Conservation (phyloP, 1,140 invertebrate genomes). For the Polyergus mexicanus region DNA sequence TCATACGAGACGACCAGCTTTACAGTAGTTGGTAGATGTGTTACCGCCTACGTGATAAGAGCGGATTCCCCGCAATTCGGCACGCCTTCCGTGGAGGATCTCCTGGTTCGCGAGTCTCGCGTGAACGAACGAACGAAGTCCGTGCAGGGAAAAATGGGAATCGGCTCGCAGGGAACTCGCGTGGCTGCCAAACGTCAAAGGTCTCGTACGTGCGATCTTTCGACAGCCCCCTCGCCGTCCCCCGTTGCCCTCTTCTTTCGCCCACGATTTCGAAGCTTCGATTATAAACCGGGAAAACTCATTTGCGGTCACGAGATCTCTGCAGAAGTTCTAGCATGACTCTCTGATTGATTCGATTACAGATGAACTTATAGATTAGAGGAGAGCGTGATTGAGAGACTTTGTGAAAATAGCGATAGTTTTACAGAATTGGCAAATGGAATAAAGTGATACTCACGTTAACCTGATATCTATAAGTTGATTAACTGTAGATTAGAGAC, state of each 20-base stretch:
- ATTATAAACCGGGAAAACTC: constrained; percentile 39
- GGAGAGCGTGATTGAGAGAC: constrained; percentile 29
- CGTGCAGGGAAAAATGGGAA: constrained; percentile 35
- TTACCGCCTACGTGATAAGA: constrained; percentile 68
- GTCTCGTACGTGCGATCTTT: constrained; percentile 53
- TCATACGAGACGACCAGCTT: background rate
- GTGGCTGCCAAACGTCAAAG: constrained; percentile 69
- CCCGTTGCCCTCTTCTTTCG: background rate
- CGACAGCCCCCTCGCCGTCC: constrained; percentile 1
- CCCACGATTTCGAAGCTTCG: background rate
- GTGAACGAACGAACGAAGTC: constrained; percentile 66
- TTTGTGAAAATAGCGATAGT: constrained; percentile 28
- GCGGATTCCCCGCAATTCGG: constrained; percentile 28
- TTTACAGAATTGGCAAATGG: constrained; percentile 8
- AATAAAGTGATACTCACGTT: background rate
- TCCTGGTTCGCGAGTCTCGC: constrained; percentile 74
- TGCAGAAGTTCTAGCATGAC: background rate
- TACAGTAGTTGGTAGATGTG: constrained; percentile 39
- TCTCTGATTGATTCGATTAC: constrained; percentile 51
- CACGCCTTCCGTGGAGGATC: constrained; percentile 76
- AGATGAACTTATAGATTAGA: constrained; percentile 49
- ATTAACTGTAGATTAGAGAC: constrained; percentile 25
- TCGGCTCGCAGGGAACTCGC: constrained; percentile 61
- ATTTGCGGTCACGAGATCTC: constrained; percentile 64
- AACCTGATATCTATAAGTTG: background rate